These are phyloP conservation scores for Anaspis maculata DNA, from an alignment of 2,888 invertebrate genomes.

Conservation along the genomic window DNA sequence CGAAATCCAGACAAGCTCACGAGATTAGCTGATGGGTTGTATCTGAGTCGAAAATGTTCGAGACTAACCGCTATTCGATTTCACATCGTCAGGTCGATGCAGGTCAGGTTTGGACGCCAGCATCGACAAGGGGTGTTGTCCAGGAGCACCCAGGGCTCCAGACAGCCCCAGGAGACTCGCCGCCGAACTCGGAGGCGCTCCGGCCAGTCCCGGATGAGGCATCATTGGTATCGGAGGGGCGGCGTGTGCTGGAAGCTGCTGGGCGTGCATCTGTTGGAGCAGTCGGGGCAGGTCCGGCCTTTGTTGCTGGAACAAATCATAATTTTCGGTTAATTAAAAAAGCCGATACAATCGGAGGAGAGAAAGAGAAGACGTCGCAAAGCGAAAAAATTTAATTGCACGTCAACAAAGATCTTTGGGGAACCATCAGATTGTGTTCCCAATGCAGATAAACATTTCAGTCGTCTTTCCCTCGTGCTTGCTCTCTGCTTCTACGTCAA, in stretches of 20 bases:
- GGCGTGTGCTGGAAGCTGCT: conserved; percentile 67
- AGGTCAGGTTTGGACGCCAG: conserved; percentile 70
- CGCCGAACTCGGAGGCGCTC: conserved; percentile 46
- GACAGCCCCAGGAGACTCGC: conserved; percentile 53
- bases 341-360: too few relatives aligned
- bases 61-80: conserved; percentile 64
- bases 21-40: too few relatives aligned
- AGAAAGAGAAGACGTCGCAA: too few relatives aligned
- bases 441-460: conserved; percentile 17
- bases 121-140: conserved; percentile 69
- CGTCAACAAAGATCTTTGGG: too few relatives aligned
- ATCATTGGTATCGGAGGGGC: conserved; percentile 67
- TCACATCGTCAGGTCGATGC: conserved; percentile 66
- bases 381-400: too few relatives aligned
- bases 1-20: too few relatives aligned
- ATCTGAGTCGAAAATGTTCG: too few relatives aligned
- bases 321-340: too few relatives aligned
- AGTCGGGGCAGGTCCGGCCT: conserved; percentile 73
- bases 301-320: conserved; percentile 62
- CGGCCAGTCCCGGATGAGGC: conserved; percentile 56
- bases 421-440: too few relatives aligned
- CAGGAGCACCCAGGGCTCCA: conserved; percentile 56
- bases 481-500: conserved; percentile 17
- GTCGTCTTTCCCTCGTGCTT: too few relatives aligned
- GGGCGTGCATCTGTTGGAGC: conserved; percentile 90